Evolutionary conservation across 2,888 invertebrate species (phyloP).

Genomic region (Coremacera marginata): DNA sequence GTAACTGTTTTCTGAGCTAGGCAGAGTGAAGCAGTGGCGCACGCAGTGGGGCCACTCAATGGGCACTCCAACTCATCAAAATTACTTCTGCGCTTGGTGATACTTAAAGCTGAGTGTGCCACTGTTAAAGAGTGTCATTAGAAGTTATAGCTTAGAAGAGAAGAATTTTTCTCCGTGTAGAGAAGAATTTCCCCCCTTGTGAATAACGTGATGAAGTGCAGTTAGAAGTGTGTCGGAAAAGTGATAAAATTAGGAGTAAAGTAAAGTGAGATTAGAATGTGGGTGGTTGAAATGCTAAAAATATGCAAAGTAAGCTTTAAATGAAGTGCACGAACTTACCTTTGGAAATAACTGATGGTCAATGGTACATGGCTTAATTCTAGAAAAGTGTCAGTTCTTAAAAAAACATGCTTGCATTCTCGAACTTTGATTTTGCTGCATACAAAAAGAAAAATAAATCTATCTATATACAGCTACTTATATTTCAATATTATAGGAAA

Average conservation of each 20-base stretch:
- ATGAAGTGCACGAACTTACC: conserved; percentile 10
- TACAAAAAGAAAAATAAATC: no score
- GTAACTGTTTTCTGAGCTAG: no score
- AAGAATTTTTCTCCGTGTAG: background rate
- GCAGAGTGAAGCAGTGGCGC: no score
- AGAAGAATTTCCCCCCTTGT: background rate
- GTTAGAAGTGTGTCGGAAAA: background rate
- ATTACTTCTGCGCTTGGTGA: no score
- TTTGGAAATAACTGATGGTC: background rate
- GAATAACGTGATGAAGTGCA: background rate
- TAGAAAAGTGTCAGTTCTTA: no score
- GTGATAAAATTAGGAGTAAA: background rate
- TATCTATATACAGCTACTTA: no score
- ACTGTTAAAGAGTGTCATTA: conserved; percentile 53
- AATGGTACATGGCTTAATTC: background rate
- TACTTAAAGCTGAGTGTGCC: no score
- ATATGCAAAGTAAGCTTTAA: background rate
- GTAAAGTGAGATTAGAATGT: background rate
- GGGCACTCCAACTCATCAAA: no score
- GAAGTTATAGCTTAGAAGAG: conserved; percentile 47
- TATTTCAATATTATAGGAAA: no score
- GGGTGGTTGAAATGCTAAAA: background rate
- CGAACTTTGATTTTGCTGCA: background rate
- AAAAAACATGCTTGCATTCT: background rate
- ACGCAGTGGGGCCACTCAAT: no score